Base-by-base conservation (phyloP, 2,888 invertebrate genomes). In the Bibio marci region DNA sequence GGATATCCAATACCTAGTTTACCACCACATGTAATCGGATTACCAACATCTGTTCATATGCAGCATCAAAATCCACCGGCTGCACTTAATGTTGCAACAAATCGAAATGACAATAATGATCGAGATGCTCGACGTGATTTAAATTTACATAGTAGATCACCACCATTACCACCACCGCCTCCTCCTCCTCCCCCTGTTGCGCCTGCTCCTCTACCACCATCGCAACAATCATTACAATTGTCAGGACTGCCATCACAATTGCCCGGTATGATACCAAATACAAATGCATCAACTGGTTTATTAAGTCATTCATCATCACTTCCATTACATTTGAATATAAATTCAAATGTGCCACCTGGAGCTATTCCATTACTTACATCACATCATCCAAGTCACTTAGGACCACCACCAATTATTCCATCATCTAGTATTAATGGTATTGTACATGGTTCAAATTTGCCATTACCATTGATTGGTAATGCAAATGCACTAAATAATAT, bases 351-450 rank as follows among this genome's bases (percentile, higher is more conserved):
- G n/a, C 37, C 37, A 26, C 13, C 35, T 3, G 47, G 57, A 53
- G 41, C 58, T 52, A 40, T 48, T 22, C 44, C 44, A 30, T 18
- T 46, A 22, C 31, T 44, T 34, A 44, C 46, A 39, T 26, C 39
- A 5, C 42, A 42, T 39, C 62, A 62, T 49, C 52, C 58, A 3
- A 53, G 53, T n/a, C 63, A 58, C 45, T 39, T 37, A 10, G 30
- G 41, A 4, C 31, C 30, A 25, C 39, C 39, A 10, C 50, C 62
- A 51, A 48, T 60, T 27, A 54, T 56, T 41, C 55, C 58, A 28
- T 50, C 57, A 15, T 4, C 5, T 22, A 8, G 22, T 22, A 22
- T 22, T 4, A 8, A 8, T 22, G 22, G 22, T 22, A 22, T 22
- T 4, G 52, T 62, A 43, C 54, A 57, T 8, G 56, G 43, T n/a